A percentile compares a stretch with the other conserved stretches of the same genome.
These are phyloP conservation scores for Butastur rufipennis DNA, from an alignment of 2,113 vertebrate species.

Conservation along the genomic window DNA sequence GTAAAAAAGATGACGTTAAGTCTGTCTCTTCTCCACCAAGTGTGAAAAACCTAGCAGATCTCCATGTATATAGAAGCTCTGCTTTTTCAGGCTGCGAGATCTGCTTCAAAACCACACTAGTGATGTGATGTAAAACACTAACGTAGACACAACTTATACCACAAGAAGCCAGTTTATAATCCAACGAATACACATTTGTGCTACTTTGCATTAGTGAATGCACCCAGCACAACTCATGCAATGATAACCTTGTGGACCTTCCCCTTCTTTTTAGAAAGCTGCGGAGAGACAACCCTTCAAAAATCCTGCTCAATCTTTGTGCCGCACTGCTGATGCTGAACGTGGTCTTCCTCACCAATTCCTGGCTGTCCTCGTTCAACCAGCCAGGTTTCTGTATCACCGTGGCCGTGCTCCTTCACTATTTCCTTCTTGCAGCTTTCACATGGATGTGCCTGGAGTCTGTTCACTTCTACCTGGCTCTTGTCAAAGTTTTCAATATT, in stretches of 20 bases:
- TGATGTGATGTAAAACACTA: background rate
- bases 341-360: conserved; percentile 79
- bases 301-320: conserved; percentile 88
- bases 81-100: background rate
- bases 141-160: background rate
- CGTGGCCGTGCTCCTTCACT: conserved; percentile 77
- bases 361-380: conserved; percentile 81
- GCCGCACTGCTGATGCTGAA: conserved; percentile 80
- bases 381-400: conserved; percentile 75
- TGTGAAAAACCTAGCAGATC: background rate
- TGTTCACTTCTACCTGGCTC: conserved; percentile 85
- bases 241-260: background rate
- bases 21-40: background rate
- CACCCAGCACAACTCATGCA: background rate
- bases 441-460: conserved; percentile 91
- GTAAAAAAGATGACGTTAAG: background rate
- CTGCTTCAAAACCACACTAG: background rate
- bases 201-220: background rate
- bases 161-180: background rate
- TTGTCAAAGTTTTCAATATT: conserved; percentile 90
- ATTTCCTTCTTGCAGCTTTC: conserved; percentile 86
- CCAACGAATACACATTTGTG: background rate
- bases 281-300: conserved; percentile 82
- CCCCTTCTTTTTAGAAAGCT: conserved; percentile 75
- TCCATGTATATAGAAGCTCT: background rate